Base-by-base conservation (phyloP, 2,888 invertebrate genomes). In the Euplagia quadripunctaria region DNA sequence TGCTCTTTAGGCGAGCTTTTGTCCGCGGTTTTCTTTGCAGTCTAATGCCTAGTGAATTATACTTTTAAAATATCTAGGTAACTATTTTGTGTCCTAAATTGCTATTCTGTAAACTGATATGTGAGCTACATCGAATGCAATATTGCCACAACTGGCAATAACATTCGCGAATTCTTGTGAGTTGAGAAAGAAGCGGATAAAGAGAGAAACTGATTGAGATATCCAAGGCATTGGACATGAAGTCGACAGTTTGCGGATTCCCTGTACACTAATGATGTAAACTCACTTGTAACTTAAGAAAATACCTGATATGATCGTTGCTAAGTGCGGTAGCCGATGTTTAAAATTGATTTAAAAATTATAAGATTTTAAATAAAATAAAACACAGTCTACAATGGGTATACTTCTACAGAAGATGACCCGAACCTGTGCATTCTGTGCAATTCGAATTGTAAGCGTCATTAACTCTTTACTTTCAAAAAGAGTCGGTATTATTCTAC, bases 21-120 rank as follows among this genome's bases (percentile, higher is more conserved):
- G 68, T 64, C 14, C 55, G 43, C 20, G 58, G n/a, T 61, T 63
- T 20, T 64, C 64, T 64, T 68, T 72, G 42, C 41, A 11, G 43
- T 8, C 42, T 66, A 58, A 49, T 17, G 17, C 20, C n/a, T 64
- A 46, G 12, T 58, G 12, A 58, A 11, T 55, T n/a, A 55, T 20
- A 20, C 20, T 12, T 20, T 4, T 4, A 12, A 20, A 58, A 20
- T 20, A 58, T 20, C 20, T 20, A 52, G 31, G 1, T 31, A 31
- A 1, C 31, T 31, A 20, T 31, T 58, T 58, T 58, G n/a, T 46
- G 43, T 46, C 43, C 43, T 46, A 46, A 46, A 46, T 46, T 46
- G 9, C 9, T 4, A 46, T 46, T 46, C 6, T 31, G 31, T 31
- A 31, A 31, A 31, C 31, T 31, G 2, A 31, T 2, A 31, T 31